Conservation (phyloP, 2,888 invertebrate species). For the Cerceris rybyensis region DNA sequence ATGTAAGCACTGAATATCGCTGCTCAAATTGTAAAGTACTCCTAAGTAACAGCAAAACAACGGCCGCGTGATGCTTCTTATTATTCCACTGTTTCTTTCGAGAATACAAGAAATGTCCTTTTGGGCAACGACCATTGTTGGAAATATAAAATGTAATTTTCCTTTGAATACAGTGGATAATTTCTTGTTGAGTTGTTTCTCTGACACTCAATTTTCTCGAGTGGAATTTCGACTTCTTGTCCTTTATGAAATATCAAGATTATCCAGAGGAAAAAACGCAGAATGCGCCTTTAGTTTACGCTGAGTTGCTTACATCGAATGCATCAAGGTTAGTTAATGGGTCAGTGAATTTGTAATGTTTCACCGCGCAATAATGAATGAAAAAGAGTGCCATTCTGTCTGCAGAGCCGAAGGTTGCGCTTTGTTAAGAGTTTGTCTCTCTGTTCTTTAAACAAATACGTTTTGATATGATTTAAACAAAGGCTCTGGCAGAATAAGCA, state of each 20-base stretch:
- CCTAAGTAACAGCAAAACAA: neutral
- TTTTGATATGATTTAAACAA: no score
- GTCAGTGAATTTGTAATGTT: constrained; percentile 10
- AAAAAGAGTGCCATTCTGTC: neutral
- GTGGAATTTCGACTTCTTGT: no score
- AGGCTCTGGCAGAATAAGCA: no score
- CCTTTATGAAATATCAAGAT: no score
- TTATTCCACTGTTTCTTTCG: neutral
- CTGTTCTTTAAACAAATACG: no score
- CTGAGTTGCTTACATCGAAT: neutral
- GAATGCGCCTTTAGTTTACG: neutral
- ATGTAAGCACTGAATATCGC: constrained; percentile 3
- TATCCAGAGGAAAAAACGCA: neutral
- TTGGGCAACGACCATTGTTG: neutral
- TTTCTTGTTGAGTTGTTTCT: neutral
- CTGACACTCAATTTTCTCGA: no score
- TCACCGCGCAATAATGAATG: neutral
- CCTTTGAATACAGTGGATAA: neutral
- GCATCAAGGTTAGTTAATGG: constrained; percentile 3
- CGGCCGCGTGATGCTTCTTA: neutral
- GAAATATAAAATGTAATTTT: neutral
- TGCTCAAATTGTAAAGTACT: constrained; percentile 2
- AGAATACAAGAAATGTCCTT: neutral
- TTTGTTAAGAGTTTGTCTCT: no score
- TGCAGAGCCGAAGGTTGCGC: no score